Percentiles rank a stretch among this genome's conserved stretches.
These are phyloP conservation scores for Cetoscarus ocellatus DNA, from an alignment of 2,797 vertebrate species.

Conservation along the genomic window DNA sequence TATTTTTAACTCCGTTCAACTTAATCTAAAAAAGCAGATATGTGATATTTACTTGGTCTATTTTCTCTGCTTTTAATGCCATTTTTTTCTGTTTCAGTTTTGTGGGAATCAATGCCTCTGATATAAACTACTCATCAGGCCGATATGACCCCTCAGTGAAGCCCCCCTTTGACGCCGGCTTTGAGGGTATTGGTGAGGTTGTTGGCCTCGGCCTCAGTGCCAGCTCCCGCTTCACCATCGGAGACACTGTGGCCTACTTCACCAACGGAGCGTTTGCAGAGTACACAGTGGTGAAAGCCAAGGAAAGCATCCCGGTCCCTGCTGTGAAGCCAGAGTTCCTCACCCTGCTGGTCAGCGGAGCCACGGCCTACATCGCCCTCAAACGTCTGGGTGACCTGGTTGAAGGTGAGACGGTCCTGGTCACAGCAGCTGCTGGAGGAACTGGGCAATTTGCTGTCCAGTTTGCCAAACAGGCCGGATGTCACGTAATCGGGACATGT, in stretches of 20 bases:
- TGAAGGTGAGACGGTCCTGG: constrained; percentile 90
- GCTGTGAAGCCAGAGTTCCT: constrained; percentile 88
- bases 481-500: constrained; percentile 94
- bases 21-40: too few relatives aligned
- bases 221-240: constrained; percentile 86
- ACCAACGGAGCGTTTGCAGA: constrained; percentile 90
- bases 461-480: constrained; percentile 91
- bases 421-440: constrained; percentile 93
- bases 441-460: constrained; percentile 96
- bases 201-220: constrained; percentile 93
- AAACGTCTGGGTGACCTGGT: constrained; percentile 87
- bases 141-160: constrained; percentile 88
- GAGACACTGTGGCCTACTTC: constrained; percentile 91
- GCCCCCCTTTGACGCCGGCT: constrained; percentile 91
- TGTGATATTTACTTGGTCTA: background rate
- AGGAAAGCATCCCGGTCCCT: constrained; percentile 83
- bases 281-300: constrained; percentile 89
- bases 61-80: constrained; percentile 23
- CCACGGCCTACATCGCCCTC: constrained; percentile 92
- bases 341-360: constrained; percentile 88
- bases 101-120: constrained; percentile 95
- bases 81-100: constrained; percentile 83
- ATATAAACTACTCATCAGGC: constrained; percentile 94
- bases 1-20: too few relatives aligned
- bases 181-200: constrained; percentile 94